Percentiles rank a stretch among this genome's conserved stretches.
phyloP scores from a whole-genome alignment of 2,113 vertebrate species.

The Oncorhynchus nerka region DNA sequence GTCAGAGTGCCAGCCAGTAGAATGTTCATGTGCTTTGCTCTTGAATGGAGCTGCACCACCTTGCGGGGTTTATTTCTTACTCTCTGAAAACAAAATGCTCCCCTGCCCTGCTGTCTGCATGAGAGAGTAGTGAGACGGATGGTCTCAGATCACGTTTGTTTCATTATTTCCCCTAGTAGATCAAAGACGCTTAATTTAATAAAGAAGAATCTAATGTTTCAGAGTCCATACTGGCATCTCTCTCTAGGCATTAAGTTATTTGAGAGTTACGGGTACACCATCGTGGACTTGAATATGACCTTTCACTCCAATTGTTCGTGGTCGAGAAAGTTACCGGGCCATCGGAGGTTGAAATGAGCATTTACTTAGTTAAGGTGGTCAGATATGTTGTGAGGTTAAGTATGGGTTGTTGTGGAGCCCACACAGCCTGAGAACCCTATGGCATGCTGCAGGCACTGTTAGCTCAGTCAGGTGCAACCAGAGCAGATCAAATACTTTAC shows the following conservation, averaged over 20 bases:
- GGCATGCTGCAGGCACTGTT: conserved; percentile 44
- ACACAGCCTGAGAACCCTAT: conserved; percentile 35
- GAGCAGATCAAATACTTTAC: conserved; percentile 26
- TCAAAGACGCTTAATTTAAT: not conserved
- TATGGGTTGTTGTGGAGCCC: conserved; percentile 31
- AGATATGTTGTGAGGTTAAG: no score
- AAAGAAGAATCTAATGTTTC: not conserved
- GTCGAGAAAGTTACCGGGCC: no score
- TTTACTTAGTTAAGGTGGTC: no score
- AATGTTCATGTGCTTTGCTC: conserved; percentile 40
- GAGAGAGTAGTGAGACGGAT: not conserved
- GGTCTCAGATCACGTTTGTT: not conserved
- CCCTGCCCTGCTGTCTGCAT: not conserved
- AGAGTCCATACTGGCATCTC: not conserved
- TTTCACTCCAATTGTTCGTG: no score
- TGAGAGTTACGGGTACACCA: no score
- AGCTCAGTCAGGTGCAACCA: conserved; percentile 30
- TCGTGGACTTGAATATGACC: no score
- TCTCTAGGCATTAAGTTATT: not conserved
- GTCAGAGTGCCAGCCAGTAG: not conserved
- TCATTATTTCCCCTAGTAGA: not conserved
- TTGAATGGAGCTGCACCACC: conserved; percentile 48
- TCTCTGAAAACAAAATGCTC: conserved; percentile 10
- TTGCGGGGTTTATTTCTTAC: conserved; percentile 35
- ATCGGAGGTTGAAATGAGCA: no score